Conservation (phyloP, 1,140 invertebrate genomes). For the Drosophila pandora region DNA sequence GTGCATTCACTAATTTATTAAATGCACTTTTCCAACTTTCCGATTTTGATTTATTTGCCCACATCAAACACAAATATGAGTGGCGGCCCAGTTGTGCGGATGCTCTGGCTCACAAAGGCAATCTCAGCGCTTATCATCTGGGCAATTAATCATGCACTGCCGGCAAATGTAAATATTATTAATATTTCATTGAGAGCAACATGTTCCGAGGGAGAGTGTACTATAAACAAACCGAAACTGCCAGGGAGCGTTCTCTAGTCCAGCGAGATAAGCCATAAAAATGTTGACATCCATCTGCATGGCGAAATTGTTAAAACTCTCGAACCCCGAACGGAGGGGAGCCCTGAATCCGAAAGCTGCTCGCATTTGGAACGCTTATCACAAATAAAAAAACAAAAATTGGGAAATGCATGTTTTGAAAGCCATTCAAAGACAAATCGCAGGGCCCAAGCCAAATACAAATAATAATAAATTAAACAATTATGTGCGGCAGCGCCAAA, state of each 20-base stretch:
- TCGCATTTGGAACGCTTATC: conserved; percentile 58
- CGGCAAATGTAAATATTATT: conserved; percentile 53
- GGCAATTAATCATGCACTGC: conserved; percentile 44
- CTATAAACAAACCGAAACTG: conserved; percentile 43
- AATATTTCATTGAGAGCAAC: conserved; percentile 55
- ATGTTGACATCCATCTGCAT: conserved; percentile 65
- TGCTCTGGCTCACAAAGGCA: conserved; percentile 40
- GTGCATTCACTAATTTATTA: conserved; percentile 79
- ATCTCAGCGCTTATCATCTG: conserved; percentile 49
- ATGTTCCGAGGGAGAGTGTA: conserved; percentile 28
- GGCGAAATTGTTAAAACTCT: conserved; percentile 76
- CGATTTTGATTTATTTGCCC: conserved; percentile 69
- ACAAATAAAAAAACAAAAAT: conserved; percentile 36
- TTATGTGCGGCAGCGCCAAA: conserved; percentile 54
- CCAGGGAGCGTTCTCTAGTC: conserved; percentile 19
- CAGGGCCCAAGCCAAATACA: conserved; percentile 56
- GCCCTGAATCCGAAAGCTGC: conserved; percentile 12
- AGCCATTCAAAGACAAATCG: conserved; percentile 72
- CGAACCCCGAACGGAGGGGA: conserved; percentile 1
- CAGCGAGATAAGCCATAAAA: conserved; percentile 71
- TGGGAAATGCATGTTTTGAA: conserved; percentile 65
- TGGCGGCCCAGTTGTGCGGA: conserved; percentile 73
- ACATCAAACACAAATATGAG: conserved; percentile 43
- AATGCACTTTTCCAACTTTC: conserved; percentile 57
- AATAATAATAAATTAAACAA: conserved; percentile 82